Conservation (phyloP, 2,797 vertebrate genomes). For the Lindbergichthys nudifrons region DNA sequence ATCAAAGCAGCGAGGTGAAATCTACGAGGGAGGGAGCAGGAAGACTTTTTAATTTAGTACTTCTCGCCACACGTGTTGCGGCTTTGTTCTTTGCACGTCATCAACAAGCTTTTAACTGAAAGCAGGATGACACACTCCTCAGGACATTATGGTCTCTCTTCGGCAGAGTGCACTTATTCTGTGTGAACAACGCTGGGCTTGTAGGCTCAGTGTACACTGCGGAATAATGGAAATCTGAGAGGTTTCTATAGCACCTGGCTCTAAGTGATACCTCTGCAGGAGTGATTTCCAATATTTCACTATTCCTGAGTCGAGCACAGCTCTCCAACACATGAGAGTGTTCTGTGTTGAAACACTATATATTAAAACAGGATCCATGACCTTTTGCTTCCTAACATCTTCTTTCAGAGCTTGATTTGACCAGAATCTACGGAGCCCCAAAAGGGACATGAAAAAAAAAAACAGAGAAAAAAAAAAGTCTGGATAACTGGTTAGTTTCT, state of each 20-base stretch:
- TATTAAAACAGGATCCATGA: constrained; percentile 66
- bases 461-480: too few species aligned
- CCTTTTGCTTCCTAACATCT: constrained; percentile 56
- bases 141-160: constrained; percentile 19
- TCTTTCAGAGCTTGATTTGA: constrained; percentile 59
- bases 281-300: constrained; percentile 59
- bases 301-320: constrained; percentile 28
- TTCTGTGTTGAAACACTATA: constrained; percentile 45
- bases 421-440: not conserved
- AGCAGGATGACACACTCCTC: constrained; percentile 38
- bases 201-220: constrained; percentile 22
- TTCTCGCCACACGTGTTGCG: constrained; percentile 52
- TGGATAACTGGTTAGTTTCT: too few species aligned
- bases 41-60: constrained; percentile 63
- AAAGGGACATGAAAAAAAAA: too few species aligned
- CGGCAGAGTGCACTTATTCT: constrained; percentile 12
- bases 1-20: constrained; percentile 76
- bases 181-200: constrained; percentile 18
- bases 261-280: constrained; percentile 44
- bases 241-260: constrained; percentile 38
- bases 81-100: constrained; percentile 68
- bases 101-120: constrained; percentile 32
- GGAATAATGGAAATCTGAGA: constrained; percentile 51
- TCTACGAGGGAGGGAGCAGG: constrained; percentile 61
- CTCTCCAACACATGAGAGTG: constrained; percentile 32